Evolutionary conservation across 1,140 invertebrate genomes (phyloP), one percentile per base, ranked within the genome.

Genomic region (Anastrepha obliqua): DNA sequence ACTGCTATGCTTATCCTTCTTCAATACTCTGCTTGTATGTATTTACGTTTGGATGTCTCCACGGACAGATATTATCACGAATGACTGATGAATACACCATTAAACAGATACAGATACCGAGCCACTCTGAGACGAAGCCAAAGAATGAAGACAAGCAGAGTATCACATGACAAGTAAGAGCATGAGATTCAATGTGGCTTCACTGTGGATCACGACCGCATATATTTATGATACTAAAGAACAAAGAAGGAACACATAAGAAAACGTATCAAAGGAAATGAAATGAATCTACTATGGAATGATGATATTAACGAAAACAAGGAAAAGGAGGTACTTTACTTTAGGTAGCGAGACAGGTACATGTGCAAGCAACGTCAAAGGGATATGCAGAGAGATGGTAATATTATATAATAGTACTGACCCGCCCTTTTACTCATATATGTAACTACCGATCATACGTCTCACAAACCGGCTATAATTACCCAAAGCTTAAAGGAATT

Each of bases 81-180:
- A 86, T 86, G 85, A 86, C 85, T 86, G 85, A 86, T 86, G 85
- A 86, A 86, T 86, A 59, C 59, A 62, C 85, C 85, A 86, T 86
- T 86, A 86, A 86, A 47, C 85, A 59, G 85, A 86, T 86, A 86
- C 85, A 86, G 74, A 81, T 81, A 81, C 47, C 3, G n/a, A 7
- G 29, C n/a, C 7, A 39, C 64, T 67, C 64, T 8, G n/a, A n/a
- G n/a, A 29, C 5, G 64, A 39, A 11, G n/a, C 44, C 9, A 20
- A 15, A 9, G 74, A 7, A 55, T 29, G 47, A 81, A 55, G 74
- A 51, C 67, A n/a, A 47, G 67, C 67, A 15, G 42, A 44, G 67
- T 74, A 74, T 39, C 67, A n/a, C 47, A 42, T 58, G 13, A 1
- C 44, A 55, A 55, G 47, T 7, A 67, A 67, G 3, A 55, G n/a